Base-by-base conservation (phyloP, 1,140 invertebrate species). In the Diachasma alloeum region DNA sequence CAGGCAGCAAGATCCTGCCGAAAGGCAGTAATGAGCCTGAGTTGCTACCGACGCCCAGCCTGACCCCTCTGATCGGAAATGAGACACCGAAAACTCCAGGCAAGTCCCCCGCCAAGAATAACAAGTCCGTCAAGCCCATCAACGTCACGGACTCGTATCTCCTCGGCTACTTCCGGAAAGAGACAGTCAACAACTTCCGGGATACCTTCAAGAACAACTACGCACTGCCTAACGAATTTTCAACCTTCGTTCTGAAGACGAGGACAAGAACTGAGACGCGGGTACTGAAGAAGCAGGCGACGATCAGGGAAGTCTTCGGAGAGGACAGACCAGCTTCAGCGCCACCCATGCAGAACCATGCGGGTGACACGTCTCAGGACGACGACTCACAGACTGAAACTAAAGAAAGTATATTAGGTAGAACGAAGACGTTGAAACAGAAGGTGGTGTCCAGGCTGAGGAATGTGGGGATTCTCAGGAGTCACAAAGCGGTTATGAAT, bases 271-370 rank as follows among this genome's bases (percentile, higher is more conserved):
- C 93, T 17, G 94, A 95, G 84, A 94, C 93, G n/a, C 91, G 93
- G 78, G 90, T 94, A 19, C 87, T 95, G 81, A 94, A 95, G 85
- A 93, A 94, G 80, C 91, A 93, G 80, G 94, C 94, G 10, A 95
- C 94, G 0, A 95, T 95, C 37, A 92, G 93, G 78, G 94, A 95
- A 86, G 94, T 95, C 0, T 96, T 95, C 85, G 94, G 94, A 3
- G 94, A 93, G 42, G 92, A 94, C 82, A 86, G 93, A 9, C 93
- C 93, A 0, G 93, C 93, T 0, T 93, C 92, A 0, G 92, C 92
- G 0, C 92, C 92, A 0, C 92, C 92, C 0, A 91, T 88, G 81
- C 87, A 86, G 72, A 90, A 85, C 74, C 88, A 87, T 39, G 69
- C 79, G 70, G 84, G 86, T 42, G 85, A 87, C 19, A 86, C 83